phyloP scores from a whole-genome alignment of 1,140 invertebrate genomes.

The Solenopsis fugax region DNA sequence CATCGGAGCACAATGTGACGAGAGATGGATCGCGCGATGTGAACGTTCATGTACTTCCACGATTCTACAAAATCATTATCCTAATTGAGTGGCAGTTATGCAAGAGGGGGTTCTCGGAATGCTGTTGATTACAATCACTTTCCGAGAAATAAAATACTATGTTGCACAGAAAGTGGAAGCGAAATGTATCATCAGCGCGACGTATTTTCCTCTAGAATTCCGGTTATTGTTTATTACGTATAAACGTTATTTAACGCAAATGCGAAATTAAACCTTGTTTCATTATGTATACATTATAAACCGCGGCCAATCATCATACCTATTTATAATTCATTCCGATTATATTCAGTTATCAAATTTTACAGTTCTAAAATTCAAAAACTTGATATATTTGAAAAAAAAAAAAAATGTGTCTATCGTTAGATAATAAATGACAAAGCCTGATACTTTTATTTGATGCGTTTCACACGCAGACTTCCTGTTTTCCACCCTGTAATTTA shows the following conservation, averaged over 20 bases:
- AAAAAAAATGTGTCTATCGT: neutral
- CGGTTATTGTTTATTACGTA: neutral
- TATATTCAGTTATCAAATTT: neutral
- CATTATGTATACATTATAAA: neutral
- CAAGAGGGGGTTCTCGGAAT: slow-evolving; percentile 14
- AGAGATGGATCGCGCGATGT: slow-evolving; percentile 12
- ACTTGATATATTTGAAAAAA: neutral
- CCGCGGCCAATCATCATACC: neutral
- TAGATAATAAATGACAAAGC: neutral
- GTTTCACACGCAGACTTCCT: neutral
- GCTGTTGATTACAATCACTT: neutral
- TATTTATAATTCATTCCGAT: neutral
- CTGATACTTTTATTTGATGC: neutral
- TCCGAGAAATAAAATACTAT: neutral
- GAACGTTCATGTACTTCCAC: slow-evolving; percentile 17
- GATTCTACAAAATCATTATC: slow-evolving; percentile 42
- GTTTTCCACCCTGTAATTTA: neutral
- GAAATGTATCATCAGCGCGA: neutral
- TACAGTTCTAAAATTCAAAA: neutral
- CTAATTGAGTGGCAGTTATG: slow-evolving; percentile 33
- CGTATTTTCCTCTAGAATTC: neutral
- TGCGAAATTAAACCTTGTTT: neutral
- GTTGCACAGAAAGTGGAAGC: neutral
- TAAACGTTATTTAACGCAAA: neutral
- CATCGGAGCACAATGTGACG: slow-evolving; percentile 11